Percentiles rank a stretch among this genome's conserved stretches.
Evolutionary conservation across 2,888 invertebrate genomes (phyloP).

Genomic region (Ligdia adustata): DNA sequence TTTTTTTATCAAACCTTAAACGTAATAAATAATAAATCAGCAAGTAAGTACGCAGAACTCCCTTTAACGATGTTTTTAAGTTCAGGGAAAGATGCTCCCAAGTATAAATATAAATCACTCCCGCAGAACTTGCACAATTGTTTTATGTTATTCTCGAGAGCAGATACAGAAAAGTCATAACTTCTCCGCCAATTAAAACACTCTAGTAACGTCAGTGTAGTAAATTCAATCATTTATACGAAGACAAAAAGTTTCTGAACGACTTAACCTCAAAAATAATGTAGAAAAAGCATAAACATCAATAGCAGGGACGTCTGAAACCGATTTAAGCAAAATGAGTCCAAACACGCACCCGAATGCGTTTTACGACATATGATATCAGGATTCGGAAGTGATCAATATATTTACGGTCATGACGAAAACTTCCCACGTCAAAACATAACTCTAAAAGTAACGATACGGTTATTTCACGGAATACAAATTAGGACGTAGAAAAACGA

Average conservation of each 20-base stretch:
- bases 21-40: conserved; percentile 62
- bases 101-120: conserved; percentile 70
- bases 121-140: conserved; percentile 64
- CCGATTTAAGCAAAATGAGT: conserved; percentile 58
- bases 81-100: conserved; percentile 58
- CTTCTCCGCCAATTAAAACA: conserved; percentile 75
- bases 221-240: conserved; percentile 60
- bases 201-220: conserved; percentile 74
- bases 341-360: conserved; percentile 61
- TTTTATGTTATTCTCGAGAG: conserved; percentile 69
- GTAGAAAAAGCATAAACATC: conserved; percentile 75
- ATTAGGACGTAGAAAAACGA: conserved; percentile 55
- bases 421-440: conserved; percentile 32
- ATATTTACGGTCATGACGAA: conserved; percentile 43
- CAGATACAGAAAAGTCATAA: conserved; percentile 72
- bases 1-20: conserved; percentile 52
- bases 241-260: conserved; percentile 73
- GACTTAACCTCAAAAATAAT: conserved; percentile 66
- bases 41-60: conserved; percentile 53
- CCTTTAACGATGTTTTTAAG: conserved; percentile 61
- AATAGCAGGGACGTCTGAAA: conserved; percentile 66
- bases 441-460: conserved; percentile 37
- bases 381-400: conserved; percentile 66
- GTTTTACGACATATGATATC: conserved; percentile 65
- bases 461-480: conserved; percentile 44